phyloP scores from a whole-genome alignment of 1,140 invertebrate genomes.

The Drosophila mayri region DNA sequence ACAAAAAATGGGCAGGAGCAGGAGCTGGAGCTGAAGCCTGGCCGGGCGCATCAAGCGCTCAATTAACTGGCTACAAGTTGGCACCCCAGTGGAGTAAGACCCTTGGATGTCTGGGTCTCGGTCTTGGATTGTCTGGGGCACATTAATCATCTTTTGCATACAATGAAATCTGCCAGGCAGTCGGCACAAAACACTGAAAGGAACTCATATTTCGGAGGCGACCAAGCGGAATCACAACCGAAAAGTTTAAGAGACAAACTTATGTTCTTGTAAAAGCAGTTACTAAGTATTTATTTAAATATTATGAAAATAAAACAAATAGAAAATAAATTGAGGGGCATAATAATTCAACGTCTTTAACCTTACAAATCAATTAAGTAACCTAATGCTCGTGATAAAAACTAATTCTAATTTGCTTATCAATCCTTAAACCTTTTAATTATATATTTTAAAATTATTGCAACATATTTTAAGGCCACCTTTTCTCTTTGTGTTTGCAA shows the following conservation, averaged over 20 bases:
- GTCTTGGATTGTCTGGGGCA: slow-evolving; percentile 40
- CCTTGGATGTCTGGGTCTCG: slow-evolving; percentile 31
- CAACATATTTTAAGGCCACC: background rate
- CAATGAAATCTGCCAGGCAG: slow-evolving; percentile 52
- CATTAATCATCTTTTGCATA: slow-evolving; percentile 81
- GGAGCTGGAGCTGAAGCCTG: background rate
- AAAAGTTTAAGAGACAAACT: background rate
- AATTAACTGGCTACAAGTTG: slow-evolving; percentile 72
- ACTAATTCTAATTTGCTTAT: no score
- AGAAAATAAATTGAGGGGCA: background rate
- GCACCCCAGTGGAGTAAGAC: slow-evolving; percentile 32
- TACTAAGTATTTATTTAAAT: background rate
- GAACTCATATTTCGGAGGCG: slow-evolving; percentile 4
- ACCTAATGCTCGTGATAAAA: no score
- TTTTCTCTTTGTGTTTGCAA: slow-evolving; percentile 16
- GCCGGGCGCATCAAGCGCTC: slow-evolving; percentile 59
- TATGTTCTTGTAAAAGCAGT: background rate
- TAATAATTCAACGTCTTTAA: background rate
- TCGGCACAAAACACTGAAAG: slow-evolving; percentile 26
- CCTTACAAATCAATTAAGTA: background rate
- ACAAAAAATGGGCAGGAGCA: slow-evolving; percentile 22
- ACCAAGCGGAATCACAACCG: background rate
- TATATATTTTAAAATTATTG: background rate
- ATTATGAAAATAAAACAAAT: background rate
- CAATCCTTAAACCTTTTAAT: background rate